Evolutionary conservation across 2,113 vertebrate genomes (phyloP).

Genomic region (Panthera tigris): DNA sequence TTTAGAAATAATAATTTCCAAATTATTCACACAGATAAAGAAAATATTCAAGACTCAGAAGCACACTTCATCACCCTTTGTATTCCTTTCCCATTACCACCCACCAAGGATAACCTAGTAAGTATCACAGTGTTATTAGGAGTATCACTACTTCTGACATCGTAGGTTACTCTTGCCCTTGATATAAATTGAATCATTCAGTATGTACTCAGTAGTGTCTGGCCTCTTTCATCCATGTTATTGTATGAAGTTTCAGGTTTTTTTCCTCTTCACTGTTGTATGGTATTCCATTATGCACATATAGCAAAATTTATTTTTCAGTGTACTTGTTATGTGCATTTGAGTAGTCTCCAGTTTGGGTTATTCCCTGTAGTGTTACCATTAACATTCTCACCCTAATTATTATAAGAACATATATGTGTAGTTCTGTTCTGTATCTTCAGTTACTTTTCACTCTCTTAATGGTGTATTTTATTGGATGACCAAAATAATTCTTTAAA

Average conservation of each 20-base stretch:
- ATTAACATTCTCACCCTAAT: background rate
- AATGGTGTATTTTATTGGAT: background rate
- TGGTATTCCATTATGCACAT: background rate
- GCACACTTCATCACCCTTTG: background rate
- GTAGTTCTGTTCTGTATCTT: background rate
- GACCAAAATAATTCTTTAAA: background rate
- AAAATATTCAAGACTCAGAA: background rate
- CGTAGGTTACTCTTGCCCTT: background rate
- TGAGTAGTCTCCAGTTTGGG: background rate
- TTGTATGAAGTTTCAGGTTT: background rate
- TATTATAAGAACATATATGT: background rate
- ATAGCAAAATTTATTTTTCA: background rate
- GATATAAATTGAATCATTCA: background rate
- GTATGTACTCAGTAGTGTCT: background rate
- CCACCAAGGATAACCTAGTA: background rate
- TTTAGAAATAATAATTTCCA: background rate
- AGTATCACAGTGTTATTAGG: background rate
- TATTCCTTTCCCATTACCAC: background rate
- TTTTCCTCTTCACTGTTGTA: background rate
- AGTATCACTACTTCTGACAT: background rate
- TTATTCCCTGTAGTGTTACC: background rate
- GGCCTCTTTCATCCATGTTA: background rate
- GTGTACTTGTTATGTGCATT: background rate
- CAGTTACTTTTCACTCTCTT: background rate
- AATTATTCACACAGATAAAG: background rate